These are phyloP conservation scores for Alouatta palliata DNA, from an alignment of 2,113 vertebrate species.

Conservation along the genomic window DNA sequence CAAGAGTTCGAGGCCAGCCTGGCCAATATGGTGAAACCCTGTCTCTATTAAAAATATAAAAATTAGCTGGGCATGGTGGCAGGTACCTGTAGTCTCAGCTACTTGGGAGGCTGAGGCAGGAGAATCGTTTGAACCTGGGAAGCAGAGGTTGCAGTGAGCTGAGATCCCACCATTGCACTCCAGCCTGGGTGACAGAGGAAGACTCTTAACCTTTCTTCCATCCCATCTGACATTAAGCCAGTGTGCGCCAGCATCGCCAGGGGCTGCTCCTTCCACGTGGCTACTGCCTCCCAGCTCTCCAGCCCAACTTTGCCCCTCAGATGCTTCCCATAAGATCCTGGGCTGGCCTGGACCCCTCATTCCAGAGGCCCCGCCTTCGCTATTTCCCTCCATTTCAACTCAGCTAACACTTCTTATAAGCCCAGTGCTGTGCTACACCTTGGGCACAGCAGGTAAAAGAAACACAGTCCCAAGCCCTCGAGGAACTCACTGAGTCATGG, in stretches of 20 bases:
- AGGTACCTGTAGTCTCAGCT: too few species aligned
- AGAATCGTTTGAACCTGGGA: too few species aligned
- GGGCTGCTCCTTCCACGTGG: rapidly evolving
- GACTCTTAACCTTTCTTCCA: background rate
- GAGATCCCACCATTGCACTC: too few species aligned
- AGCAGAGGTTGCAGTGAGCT: too few species aligned
- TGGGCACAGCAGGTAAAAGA: background rate
- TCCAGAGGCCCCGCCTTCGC: background rate
- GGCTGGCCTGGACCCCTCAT: background rate
- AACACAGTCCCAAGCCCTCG: background rate
- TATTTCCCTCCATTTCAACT: background rate
- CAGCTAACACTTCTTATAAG: background rate
- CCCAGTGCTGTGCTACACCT: too few species aligned
- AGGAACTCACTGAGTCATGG: background rate
- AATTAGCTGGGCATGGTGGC: too few species aligned
- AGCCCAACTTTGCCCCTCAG: background rate
- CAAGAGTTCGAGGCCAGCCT: too few species aligned
- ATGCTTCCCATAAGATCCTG: background rate
- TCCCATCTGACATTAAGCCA: background rate
- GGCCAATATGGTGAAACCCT: too few species aligned
- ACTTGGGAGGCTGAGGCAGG: too few species aligned
- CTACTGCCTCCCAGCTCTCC: background rate
- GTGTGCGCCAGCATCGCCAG: rapidly evolving
- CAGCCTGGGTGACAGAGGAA: too few species aligned
- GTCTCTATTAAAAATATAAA: too few species aligned